Evolutionary conservation across 2,888 invertebrate species (phyloP), one percentile per base, ranked within the genome.

Genomic region (Altica lythri): DNA sequence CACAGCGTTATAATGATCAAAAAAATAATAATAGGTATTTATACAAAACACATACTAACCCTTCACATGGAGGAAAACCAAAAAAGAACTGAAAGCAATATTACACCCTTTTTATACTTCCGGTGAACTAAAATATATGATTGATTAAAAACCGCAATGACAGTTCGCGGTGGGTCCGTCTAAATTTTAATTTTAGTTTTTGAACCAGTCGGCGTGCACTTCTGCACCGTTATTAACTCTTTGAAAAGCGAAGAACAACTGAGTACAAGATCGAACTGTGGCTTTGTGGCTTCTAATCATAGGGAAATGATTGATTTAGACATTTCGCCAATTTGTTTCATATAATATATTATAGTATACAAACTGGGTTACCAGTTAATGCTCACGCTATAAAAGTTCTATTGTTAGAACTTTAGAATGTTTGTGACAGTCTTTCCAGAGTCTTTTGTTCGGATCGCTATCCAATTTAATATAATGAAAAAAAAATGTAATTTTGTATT

Each of bases 111-210:
- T 40, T 44, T 51, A 35, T 14, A 27, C 18, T 29, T 48, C 32
- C 38, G 44, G 14, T 58, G 54, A 59, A 55, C 60, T 56, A 65
- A 61, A 59, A 59, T 60, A 30, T 14, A 22, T 71, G 69, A 71
- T 71, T 70, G 69, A 71, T 71, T 70, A 68, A 68, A 68, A 66
- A 19, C 53, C 49, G 53, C 46, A 61, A 59, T 65, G 68, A 67
- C 68, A 64, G 58, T 60, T 65, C 61, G 68, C 62, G 68, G 67
- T 68, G 67, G 62, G 57, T 62, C 59, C 49, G n/a, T n/a, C n/a
- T n/a, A n/a, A 56, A 35, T 30, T 38, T 30, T 9, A 47, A 16
- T 37, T 34, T 32, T 32, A 12, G 14, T 29, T 52, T 19, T 22
- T 16, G 34, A 35, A 27, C 27, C 22, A n/a, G n/a, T n/a, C n/a